Evolutionary conservation across 2,113 vertebrate genomes (phyloP).

Genomic region (Campylorhamphus procurvoides): DNA sequence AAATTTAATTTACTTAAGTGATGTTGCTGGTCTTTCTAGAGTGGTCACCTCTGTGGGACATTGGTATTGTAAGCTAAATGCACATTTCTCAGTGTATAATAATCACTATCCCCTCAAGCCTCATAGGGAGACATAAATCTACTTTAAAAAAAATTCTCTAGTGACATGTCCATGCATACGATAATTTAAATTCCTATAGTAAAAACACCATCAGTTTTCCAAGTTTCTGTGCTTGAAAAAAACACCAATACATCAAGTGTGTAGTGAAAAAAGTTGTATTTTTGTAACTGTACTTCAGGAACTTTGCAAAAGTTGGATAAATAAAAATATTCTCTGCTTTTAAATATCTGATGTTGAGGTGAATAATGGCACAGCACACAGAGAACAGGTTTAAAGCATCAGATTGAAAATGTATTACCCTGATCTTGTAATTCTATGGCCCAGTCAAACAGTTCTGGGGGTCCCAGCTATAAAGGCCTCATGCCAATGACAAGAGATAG

Average conservation of each 20-base stretch:
- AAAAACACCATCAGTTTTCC: neutral
- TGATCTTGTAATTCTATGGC: neutral
- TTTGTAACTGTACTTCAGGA: neutral
- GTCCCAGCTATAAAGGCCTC: neutral
- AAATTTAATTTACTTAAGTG: slow-evolving; percentile 93
- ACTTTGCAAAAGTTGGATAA: neutral
- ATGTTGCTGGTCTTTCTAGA: slow-evolving; percentile 79
- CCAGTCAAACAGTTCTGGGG: neutral
- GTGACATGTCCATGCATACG: neutral
- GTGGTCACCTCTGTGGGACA: slow-evolving; percentile 76
- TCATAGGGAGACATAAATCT: slow-evolving; percentile 42
- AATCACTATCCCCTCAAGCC: slow-evolving; percentile 62
- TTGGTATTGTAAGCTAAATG: slow-evolving; percentile 76
- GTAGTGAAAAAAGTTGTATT: neutral
- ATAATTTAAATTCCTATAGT: neutral
- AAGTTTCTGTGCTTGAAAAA: neutral
- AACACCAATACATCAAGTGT: neutral
- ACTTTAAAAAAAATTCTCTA: slow-evolving; percentile 5
- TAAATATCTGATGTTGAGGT: neutral
- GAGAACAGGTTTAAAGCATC: neutral
- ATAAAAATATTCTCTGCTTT: neutral
- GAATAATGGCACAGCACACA: neutral
- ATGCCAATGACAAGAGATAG: accelerated
- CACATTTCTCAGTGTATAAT: slow-evolving; percentile 75
- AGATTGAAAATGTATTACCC: neutral